phyloP scores from a whole-genome alignment of 1,140 invertebrate species.

The Andrena cerasifolii region DNA sequence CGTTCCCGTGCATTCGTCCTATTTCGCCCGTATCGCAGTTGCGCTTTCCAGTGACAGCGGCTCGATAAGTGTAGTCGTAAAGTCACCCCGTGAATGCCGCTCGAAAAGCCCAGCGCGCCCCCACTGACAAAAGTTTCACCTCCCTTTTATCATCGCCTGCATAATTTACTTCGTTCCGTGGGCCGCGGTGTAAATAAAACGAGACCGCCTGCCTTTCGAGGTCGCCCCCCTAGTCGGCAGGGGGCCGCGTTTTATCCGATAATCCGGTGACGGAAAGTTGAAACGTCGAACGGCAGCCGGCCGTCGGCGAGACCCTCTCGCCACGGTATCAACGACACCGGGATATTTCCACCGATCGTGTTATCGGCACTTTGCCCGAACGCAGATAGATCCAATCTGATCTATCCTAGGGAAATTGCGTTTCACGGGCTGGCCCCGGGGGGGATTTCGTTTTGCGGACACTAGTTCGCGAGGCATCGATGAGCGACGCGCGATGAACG shows the following conservation, averaged over 20 bases:
- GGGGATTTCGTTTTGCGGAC: neutral
- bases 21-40: no score
- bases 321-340: constrained; percentile 10
- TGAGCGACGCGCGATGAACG: neutral
- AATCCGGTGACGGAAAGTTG: constrained; percentile 19
- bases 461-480: no score
- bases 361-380: constrained; percentile 33
- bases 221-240: neutral
- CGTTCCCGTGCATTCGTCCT: no score
- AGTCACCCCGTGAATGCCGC: no score
- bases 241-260: constrained; percentile 13
- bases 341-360: constrained; percentile 35
- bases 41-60: no score
- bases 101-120: no score
- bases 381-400: constrained; percentile 55
- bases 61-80: no score
- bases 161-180: neutral
- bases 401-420: constrained; percentile 59
- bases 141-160: neutral
- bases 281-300: constrained; percentile 30
- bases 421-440: constrained; percentile 2
- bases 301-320: neutral
- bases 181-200: neutral
- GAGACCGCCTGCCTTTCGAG: neutral
- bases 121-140: neutral